Evolutionary conservation across 2,888 invertebrate genomes (phyloP), one percentile per base, ranked within the genome.

Genomic region (Amphimallon solstitiale): DNA sequence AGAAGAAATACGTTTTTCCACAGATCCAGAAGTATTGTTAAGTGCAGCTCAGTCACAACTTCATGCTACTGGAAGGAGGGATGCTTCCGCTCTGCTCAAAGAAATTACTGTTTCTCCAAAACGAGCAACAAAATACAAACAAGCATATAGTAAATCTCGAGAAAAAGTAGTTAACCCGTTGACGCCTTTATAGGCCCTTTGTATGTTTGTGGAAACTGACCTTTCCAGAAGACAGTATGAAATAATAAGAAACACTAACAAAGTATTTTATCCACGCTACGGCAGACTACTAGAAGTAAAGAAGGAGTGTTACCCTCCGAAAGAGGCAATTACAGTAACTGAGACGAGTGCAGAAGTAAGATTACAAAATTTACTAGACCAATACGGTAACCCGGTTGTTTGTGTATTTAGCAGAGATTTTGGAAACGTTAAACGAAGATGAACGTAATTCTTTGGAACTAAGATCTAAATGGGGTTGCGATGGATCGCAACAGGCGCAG

Each of bases 381-480:
- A n/a, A 71, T 40, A 74, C 70, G 1, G 19, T 62, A 48, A 51
- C 21, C 3, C 52, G 69, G 38, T 38, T 71, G 23, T 66, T 38
- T 38, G 60, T 48, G 48, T 72, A 70, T 69, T 40, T 70, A 10
- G 19, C 37, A 38, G 69, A 67, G 1, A 63, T 67, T 51, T 2
- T 65, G 3, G 34, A 49, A 45, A 65, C 19, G 7, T 63, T 14
- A 10, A 54, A 43, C 21, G 54, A 66, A 67, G 60, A 72, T 6
- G 67, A 71, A 49, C 45, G 59, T 12, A 5, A 66, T 0, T 46
- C 59, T 4, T 45, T 72, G 12, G 17, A 17, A 12, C 40, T 73
- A 14, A 67, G 74, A 10, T 61, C 43, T 1, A 73, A 73, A 56
- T 74, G 73, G 72, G 72, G 70, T 51, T 72, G 71, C 62, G 73